Conservation (phyloP, 2,797 vertebrate genomes). For the Notamacropus eugenii region DNA sequence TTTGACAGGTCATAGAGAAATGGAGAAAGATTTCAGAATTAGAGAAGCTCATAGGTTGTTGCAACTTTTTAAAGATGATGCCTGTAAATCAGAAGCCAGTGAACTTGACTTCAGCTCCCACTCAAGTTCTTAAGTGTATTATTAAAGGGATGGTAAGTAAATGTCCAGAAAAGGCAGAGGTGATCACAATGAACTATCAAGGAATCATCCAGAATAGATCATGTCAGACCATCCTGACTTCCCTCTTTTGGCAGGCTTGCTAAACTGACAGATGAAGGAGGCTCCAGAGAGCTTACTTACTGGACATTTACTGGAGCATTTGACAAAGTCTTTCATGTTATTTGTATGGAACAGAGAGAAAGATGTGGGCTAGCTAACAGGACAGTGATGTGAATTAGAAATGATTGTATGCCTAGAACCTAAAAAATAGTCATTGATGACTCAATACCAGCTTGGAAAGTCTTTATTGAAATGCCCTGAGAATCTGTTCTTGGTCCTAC, state of each 20-base stretch:
- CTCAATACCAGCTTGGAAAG: not conserved
- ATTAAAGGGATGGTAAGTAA: not conserved
- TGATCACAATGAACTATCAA: not conserved
- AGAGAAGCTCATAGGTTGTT: not conserved
- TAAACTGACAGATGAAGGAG: not conserved
- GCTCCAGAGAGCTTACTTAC: not conserved
- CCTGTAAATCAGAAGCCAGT: not conserved
- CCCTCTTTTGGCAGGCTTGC: not conserved
- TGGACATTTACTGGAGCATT: not conserved
- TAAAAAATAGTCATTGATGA: not conserved
- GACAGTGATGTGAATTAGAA: not conserved
- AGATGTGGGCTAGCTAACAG: not conserved
- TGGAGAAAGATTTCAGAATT: not conserved
- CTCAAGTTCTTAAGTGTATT: not conserved
- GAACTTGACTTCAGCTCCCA: not conserved
- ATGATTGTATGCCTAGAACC: not conserved
- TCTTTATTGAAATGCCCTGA: not conserved
- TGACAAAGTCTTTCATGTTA: not conserved
- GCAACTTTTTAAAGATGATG: not conserved
- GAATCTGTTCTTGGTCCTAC: not conserved
- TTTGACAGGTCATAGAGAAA: not conserved
- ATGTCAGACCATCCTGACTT: not conserved
- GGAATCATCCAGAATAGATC: not conserved
- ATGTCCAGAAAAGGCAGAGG: not conserved
- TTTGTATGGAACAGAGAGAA: not conserved